These are phyloP conservation scores for Synanthedon myopaeformis DNA, from an alignment of 2,888 invertebrate species.

Conservation along the genomic window DNA sequence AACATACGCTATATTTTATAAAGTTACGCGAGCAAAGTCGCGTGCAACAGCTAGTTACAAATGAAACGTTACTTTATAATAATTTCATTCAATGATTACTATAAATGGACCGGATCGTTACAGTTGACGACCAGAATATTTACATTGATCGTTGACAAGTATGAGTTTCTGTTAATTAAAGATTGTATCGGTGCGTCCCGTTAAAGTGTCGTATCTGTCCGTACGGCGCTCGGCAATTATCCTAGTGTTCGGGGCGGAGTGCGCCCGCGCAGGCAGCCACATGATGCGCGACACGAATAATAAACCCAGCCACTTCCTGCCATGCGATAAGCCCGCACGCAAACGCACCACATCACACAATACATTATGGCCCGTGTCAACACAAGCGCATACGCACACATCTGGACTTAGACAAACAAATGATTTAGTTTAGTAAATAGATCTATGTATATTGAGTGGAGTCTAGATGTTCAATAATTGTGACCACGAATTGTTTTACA, in stretches of 20 bases:
- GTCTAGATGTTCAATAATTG: too few species aligned
- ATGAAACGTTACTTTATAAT: too few species aligned
- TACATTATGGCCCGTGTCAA: background rate
- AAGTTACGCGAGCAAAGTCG: too few species aligned
- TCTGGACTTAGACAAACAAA: background rate
- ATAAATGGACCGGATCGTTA: background rate
- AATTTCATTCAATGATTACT: too few species aligned
- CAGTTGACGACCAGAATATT: constrained; percentile 14
- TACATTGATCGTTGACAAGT: constrained; percentile 26
- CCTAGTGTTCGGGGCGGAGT: constrained; percentile 30
- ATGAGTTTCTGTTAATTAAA: constrained; percentile 38
- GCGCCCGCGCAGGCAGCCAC: constrained; percentile 40
- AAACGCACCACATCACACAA: constrained; percentile 9
- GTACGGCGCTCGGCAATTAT: constrained; percentile 34
- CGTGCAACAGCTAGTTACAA: too few species aligned
- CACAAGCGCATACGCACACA: background rate
- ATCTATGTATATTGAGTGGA: too few species aligned
- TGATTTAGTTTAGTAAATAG: too few species aligned
- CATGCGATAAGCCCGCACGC: constrained; percentile 58
- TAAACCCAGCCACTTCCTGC: constrained; percentile 67
- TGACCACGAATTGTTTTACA: too few species aligned
- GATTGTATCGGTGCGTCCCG: constrained; percentile 47
- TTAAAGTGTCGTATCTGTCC: constrained; percentile 24
- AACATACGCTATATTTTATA: too few species aligned
- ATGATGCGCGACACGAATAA: constrained; percentile 67